Percentiles rank a stretch among this genome's conserved stretches.
These are phyloP conservation scores for Aselliscus stoliczkanus DNA, from an alignment of 2,797 vertebrate species.

Conservation along the genomic window DNA sequence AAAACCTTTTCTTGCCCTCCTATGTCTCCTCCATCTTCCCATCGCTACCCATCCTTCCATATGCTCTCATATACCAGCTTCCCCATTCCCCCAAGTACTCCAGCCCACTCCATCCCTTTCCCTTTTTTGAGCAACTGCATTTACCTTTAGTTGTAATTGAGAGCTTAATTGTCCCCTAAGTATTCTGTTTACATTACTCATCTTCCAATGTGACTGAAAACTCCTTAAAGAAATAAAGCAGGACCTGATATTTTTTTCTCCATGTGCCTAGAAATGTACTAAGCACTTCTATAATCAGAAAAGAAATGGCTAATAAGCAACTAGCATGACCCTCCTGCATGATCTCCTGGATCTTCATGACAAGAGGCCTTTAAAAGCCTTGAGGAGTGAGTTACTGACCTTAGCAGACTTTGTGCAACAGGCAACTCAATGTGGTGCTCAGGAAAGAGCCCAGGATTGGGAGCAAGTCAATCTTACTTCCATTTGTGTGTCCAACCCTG, in stretches of 20 bases:
- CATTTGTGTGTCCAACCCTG: neutral
- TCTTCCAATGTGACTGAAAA: neutral
- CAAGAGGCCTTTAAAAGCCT: neutral
- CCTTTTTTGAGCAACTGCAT: neutral
- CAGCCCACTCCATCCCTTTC: neutral
- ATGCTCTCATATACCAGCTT: neutral
- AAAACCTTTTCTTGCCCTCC: neutral
- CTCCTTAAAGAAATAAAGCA: neutral
- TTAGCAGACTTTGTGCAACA: neutral
- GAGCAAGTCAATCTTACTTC: neutral
- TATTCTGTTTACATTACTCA: too few relatives aligned
- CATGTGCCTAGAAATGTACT: neutral
- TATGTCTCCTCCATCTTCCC: neutral
- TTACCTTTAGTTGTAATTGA: neutral
- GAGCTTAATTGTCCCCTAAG: neutral
- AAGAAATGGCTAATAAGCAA: neutral
- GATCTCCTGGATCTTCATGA: neutral
- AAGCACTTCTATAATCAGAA: neutral
- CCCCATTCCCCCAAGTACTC: neutral
- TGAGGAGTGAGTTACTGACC: neutral
- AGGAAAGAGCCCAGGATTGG: neutral
- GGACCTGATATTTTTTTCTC: neutral
- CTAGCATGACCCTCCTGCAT: neutral
- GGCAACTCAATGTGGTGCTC: neutral
- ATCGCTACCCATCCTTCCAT: neutral